A percentile compares a stretch with the other conserved stretches of the same genome.
Conservation (phyloP, 2,113 vertebrate species). For the Corydoras maculifer region DNA sequence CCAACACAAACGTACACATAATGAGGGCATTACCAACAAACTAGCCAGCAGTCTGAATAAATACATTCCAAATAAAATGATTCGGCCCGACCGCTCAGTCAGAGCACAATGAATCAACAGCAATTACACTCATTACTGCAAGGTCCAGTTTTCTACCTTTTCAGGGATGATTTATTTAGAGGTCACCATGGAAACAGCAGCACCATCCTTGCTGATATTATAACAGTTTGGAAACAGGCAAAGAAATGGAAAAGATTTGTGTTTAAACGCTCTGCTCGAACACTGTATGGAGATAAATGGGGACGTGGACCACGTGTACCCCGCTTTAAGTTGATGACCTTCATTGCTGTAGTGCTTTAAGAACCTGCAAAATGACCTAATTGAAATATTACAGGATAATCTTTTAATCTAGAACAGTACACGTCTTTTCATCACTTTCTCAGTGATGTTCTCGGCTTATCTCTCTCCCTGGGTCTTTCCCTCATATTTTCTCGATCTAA, state of each 20-base stretch:
- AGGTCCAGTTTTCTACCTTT: slow-evolving; percentile 2
- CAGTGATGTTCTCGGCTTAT: neutral
- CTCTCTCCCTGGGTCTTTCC: neutral
- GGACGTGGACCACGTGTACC: neutral
- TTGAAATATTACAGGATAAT: neutral
- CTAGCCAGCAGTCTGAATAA: neutral
- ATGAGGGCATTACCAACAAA: neutral
- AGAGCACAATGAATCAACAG: slow-evolving; percentile 12
- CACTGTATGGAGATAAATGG: neutral
- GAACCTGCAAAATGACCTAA: neutral
- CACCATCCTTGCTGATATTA: slow-evolving; percentile 1
- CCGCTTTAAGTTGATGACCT: neutral
- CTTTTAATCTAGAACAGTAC: neutral
- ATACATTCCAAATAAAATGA: slow-evolving; percentile 6
- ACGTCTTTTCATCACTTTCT: neutral
- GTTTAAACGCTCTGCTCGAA: neutral
- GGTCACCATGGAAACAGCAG: slow-evolving; percentile 30
- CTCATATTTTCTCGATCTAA: neutral
- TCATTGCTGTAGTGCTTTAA: neutral
- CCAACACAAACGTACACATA: slow-evolving; percentile 1
- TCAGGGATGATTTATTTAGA: slow-evolving; percentile 25
- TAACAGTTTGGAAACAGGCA: slow-evolving; percentile 9
- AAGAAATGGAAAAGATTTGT: neutral
- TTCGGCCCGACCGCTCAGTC: slow-evolving; percentile 9
- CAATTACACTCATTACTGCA: slow-evolving; percentile 5